phyloP scores from a whole-genome alignment of 2,888 invertebrate species.

The Lymantria monacha region DNA sequence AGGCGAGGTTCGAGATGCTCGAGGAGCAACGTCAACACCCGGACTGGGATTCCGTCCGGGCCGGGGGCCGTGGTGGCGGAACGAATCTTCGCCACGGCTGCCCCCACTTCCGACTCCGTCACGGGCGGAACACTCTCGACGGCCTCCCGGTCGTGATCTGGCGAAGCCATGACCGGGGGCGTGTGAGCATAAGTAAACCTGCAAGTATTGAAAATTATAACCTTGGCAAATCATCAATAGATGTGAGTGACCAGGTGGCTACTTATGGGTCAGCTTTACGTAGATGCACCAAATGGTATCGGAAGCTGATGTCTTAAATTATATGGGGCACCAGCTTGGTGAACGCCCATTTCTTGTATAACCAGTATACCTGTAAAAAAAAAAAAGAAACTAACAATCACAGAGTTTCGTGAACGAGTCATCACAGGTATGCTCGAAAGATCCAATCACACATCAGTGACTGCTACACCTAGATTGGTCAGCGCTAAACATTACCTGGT shows the following conservation, averaged over 20 bases:
- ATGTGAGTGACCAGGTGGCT: conserved; percentile 1
- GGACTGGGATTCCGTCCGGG: too few species aligned
- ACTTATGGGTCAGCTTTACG: conserved; percentile 8
- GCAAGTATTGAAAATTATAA: not conserved
- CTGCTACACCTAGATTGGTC: not conserved
- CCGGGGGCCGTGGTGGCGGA: too few species aligned
- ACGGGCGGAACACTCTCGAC: too few species aligned
- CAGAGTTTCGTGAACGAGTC: not conserved
- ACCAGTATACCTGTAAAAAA: conserved; percentile 2
- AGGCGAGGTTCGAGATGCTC: too few species aligned
- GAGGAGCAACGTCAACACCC: too few species aligned
- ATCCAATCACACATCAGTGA: not conserved
- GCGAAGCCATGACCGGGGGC: too few species aligned
- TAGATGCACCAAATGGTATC: conserved; percentile 8
- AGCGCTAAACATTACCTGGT: not conserved
- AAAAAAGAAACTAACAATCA: not conserved
- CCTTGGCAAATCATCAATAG: conserved; percentile 8
- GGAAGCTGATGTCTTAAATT: conserved; percentile 6
- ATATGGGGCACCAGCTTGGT: conserved; percentile 16
- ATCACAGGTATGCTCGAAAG: not conserved
- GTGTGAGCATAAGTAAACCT: too few species aligned
- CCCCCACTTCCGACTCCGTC: too few species aligned
- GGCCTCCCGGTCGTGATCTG: too few species aligned
- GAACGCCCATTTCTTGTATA: conserved; percentile 13
- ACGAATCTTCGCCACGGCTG: too few species aligned